Percentiles rank a stretch among this genome's conserved stretches.
phyloP scores from a whole-genome alignment of 2,888 invertebrate species.

The Caenorhabditis becei region DNA sequence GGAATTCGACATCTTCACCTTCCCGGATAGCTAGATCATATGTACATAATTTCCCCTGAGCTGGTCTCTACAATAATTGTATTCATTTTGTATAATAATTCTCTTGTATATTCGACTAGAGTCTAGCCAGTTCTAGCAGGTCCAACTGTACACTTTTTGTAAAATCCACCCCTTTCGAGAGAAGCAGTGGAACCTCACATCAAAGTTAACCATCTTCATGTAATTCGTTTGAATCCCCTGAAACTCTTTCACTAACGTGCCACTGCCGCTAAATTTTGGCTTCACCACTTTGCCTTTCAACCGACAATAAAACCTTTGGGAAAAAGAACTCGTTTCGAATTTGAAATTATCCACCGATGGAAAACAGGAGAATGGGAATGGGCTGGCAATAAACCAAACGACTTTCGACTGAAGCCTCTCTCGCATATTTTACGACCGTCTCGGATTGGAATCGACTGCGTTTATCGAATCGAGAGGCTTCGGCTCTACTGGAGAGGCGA shows the following conservation, averaged over 20 bases:
- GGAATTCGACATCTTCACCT: constrained; percentile 8
- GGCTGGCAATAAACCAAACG: background rate
- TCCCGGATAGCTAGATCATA: background rate
- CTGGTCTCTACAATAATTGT: constrained; percentile 16
- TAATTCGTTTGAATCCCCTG: background rate
- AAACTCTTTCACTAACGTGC: constrained; percentile 7
- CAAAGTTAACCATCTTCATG: background rate
- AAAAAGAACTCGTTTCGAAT: background rate
- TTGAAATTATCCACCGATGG: no score
- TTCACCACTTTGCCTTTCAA: background rate
- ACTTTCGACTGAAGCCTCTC: background rate
- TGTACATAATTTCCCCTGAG: constrained; percentile 17
- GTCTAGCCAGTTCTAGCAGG: constrained; percentile 8
- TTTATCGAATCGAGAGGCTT: no score
- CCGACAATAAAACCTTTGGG: background rate
- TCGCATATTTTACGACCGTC: background rate
- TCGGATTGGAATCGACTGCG: background rate
- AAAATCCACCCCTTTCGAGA: background rate
- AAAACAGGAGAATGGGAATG: background rate
- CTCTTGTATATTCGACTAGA: constrained; percentile 20
- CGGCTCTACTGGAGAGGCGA: no score
- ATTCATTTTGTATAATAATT: background rate
- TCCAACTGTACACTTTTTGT: background rate
- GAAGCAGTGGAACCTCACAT: background rate
- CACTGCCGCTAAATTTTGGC: constrained; percentile 4